phyloP scores from a whole-genome alignment of 2,797 vertebrate genomes.

The Myotis pilosus region DNA sequence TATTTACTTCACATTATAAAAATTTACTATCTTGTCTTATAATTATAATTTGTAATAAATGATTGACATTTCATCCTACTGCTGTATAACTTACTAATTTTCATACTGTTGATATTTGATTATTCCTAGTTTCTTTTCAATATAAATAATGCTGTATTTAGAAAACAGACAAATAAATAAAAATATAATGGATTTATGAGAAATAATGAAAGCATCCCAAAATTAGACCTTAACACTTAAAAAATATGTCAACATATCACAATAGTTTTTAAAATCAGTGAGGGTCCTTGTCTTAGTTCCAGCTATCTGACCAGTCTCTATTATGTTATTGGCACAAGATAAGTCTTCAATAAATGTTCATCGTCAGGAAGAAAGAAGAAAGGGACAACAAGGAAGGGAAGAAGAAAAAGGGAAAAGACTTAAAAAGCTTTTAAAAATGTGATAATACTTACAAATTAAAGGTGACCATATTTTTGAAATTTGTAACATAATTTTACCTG shows the following conservation, averaged over 20 bases:
- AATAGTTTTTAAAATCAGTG: background rate
- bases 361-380: background rate
- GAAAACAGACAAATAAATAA: background rate
- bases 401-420: background rate
- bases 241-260: background rate
- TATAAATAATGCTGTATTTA: background rate
- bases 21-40: background rate
- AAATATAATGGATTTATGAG: background rate
- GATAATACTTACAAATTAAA: constrained; percentile 7
- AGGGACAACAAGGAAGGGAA: background rate
- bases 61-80: background rate
- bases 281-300: background rate
- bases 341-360: background rate
- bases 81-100: background rate
- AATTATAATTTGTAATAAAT: background rate
- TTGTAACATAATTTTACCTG: background rate
- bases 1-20: background rate
- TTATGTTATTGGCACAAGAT: background rate
- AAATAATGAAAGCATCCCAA: background rate
- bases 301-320: background rate
- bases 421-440: background rate
- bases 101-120: background rate
- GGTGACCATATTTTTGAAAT: background rate
- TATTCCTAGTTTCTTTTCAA: background rate
- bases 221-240: background rate